These are phyloP conservation scores for Hesperia comma DNA, from an alignment of 2,888 invertebrate genomes.

Conservation along the genomic window DNA sequence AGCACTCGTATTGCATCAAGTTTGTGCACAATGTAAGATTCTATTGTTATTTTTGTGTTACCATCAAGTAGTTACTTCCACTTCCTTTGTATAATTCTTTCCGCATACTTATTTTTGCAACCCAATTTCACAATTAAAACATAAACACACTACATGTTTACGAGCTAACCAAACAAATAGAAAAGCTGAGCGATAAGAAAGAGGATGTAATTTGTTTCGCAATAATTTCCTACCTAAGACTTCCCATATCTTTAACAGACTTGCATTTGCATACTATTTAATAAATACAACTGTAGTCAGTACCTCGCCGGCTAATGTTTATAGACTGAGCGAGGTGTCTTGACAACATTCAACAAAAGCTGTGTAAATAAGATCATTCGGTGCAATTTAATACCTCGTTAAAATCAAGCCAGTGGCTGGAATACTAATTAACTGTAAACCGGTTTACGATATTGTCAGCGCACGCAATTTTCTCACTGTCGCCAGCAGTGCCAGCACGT, in stretches of 20 bases:
- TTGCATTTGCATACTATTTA: slow-evolving; percentile 4
- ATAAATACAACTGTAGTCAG: background rate
- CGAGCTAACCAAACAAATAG: background rate
- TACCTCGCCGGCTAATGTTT: background rate
- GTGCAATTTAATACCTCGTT: slow-evolving; percentile 36
- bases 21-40: too few species aligned
- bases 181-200: background rate
- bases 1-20: too few species aligned
- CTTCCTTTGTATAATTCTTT: too few species aligned
- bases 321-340: background rate
- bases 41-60: too few species aligned
- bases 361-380: slow-evolving; percentile 32
- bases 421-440: slow-evolving; percentile 36
- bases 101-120: too few species aligned
- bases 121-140: too few species aligned
- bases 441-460: slow-evolving; percentile 39
- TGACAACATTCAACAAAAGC: slow-evolving; percentile 30
- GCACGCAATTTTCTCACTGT: slow-evolving; percentile 53
- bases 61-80: too few species aligned
- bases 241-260: background rate
- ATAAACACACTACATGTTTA: background rate
- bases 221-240: background rate
- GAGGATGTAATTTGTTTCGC: background rate
- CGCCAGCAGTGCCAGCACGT: slow-evolving; percentile 55
- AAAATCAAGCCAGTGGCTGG: slow-evolving; percentile 30